Evolutionary conservation across 2,797 vertebrate species (phyloP).

Genomic region (Gobionotothen gibberifrons): DNA sequence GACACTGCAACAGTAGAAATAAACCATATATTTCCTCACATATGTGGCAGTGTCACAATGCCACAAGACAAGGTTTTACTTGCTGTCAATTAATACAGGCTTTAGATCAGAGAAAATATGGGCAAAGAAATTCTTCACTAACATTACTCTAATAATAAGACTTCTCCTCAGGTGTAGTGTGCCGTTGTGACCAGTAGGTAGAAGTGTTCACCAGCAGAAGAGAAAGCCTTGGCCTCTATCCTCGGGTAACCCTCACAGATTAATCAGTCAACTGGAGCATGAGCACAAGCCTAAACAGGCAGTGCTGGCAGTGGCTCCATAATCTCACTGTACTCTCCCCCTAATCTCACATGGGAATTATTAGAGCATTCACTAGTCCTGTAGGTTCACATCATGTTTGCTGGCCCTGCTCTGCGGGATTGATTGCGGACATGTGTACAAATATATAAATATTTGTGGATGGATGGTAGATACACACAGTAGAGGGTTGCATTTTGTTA

Average conservation of each 20-base stretch:
- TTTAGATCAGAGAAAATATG: constrained; percentile 4
- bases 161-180: constrained; percentile 35
- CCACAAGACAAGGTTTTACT: constrained; percentile 12
- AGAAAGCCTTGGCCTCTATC: neutral
- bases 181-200: constrained; percentile 51
- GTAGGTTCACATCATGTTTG: constrained; percentile 17
- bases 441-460: neutral
- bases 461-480: neutral
- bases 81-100: constrained; percentile 5
- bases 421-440: constrained; percentile 7
- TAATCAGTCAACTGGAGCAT: constrained; percentile 68
- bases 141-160: no score
- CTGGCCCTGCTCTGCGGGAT: constrained; percentile 8
- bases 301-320: constrained; percentile 49
- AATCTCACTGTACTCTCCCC: constrained; percentile 57
- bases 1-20: no score
- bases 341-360: constrained; percentile 62
- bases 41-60: no score
- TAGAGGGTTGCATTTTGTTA: constrained; percentile 16
- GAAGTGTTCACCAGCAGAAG: constrained; percentile 52
- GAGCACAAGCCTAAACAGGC: constrained; percentile 62
- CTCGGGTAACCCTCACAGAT: constrained; percentile 60
- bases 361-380: constrained; percentile 47
- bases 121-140: no score
- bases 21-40: no score